Base-by-base conservation (phyloP, 2,888 invertebrate species). In the Erannis defoliaria region DNA sequence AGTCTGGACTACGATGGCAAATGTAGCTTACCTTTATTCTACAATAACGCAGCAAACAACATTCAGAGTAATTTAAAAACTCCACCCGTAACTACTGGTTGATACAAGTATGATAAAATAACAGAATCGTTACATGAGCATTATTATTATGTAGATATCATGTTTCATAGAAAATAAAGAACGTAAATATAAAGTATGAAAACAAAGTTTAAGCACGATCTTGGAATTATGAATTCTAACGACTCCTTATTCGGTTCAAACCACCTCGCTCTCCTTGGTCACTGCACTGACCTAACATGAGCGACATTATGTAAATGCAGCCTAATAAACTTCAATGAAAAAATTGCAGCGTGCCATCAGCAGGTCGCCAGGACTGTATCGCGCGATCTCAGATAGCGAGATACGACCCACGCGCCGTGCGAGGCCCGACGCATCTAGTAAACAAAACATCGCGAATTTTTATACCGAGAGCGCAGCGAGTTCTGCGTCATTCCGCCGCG, bases 361-460 rank as follows among this genome's bases (percentile, higher is more conserved):
- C 16, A 16, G 8, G 38, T 38, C 12, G 16, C 5, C 2, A 14
- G 19, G 40, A 1, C 37, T 33, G 37, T 33, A 37, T 66, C 57
- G 56, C 56, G 6, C 55, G 55, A 59, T 51, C 55, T 55, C 42
- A n/a, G 49, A 53, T 51, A 43, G 54, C 54, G 49, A 10, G 9
- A 14, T 37, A 26, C 64, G 55, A 64, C 58, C 66, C 57, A 65
- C 70, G 62, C 67, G 42, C 12, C 53, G 35, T 31, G 31, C 51
- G 38, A 62, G 37, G 48, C 55, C 54, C 57, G 57, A 33, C 79
- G 74, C 75, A 75, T 75, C 74, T 72, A 80, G 84, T 87, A 85
- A 88, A 89, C 89, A 90, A 89, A 88, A 83, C 80, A 80, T 71
- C 67, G 72, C 76, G 74, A 73, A 78, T 75, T 73, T 82, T 37